Evolutionary conservation across 2,113 vertebrate species (phyloP).

Genomic region (Hemibagrus wyckioides): DNA sequence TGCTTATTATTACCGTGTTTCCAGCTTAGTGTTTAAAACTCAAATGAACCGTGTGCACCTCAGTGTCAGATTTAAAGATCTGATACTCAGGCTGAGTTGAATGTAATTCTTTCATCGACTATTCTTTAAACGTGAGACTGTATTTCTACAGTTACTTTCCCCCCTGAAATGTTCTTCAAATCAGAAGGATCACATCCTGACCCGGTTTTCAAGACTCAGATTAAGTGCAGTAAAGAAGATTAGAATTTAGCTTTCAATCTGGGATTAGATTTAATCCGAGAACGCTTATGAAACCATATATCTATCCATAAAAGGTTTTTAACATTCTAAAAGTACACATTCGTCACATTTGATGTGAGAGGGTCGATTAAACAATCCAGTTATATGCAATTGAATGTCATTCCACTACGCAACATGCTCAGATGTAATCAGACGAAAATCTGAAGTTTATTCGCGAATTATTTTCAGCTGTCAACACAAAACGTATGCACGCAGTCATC

Average conservation of each 20-base stretch:
- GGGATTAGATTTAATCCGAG: slow-evolving; percentile 17
- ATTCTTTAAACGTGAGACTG: background rate
- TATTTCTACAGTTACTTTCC: background rate
- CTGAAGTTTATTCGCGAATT: background rate
- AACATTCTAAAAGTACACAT: slow-evolving; percentile 20
- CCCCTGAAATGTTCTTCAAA: background rate
- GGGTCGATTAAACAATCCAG: background rate
- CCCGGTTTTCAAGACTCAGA: background rate
- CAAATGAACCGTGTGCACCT: background rate
- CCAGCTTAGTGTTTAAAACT: slow-evolving; percentile 39
- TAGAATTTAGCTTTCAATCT: background rate
- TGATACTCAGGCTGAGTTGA: slow-evolving; percentile 56
- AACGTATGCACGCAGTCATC: slow-evolving; percentile 33
- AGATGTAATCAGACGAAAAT: slow-evolving; percentile 18
- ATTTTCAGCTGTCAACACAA: slow-evolving; percentile 21
- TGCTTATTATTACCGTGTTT: slow-evolving; percentile 17
- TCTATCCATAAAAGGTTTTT: background rate
- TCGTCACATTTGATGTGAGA: slow-evolving; percentile 7
- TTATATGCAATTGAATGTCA: slow-evolving; percentile 45
- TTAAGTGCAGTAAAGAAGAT: background rate
- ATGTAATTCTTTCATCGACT: slow-evolving; percentile 58
- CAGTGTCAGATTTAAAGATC: background rate
- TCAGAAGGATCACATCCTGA: background rate
- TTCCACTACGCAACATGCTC: slow-evolving; percentile 12
- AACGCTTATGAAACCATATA: background rate